These are phyloP conservation scores for Anguilla rostrata DNA, from an alignment of 2,113 vertebrate genomes.

Conservation along the genomic window DNA sequence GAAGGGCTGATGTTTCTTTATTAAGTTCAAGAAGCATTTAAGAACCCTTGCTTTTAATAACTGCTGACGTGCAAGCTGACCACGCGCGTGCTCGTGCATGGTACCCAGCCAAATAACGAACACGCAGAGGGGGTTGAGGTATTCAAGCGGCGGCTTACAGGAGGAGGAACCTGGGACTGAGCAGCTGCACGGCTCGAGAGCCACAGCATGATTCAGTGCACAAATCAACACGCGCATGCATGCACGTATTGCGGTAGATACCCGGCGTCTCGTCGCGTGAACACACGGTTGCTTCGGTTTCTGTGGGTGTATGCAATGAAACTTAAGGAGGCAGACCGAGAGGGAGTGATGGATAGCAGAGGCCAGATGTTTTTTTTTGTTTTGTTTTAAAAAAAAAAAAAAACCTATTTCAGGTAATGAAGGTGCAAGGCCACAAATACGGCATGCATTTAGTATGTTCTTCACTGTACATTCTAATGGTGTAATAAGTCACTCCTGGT, in stretches of 20 bases:
- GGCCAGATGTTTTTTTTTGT: background rate
- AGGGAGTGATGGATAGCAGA: background rate
- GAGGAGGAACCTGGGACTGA: conserved; percentile 26
- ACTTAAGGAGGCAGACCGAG: background rate
- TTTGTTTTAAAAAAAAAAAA: too few species aligned
- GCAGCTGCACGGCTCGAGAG: background rate
- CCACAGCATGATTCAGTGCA: background rate
- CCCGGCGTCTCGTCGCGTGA: background rate
- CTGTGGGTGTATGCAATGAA: background rate
- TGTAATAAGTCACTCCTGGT: too few species aligned
- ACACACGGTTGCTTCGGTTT: background rate
- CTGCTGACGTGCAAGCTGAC: background rate
- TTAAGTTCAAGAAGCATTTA: background rate
- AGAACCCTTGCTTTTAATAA: background rate
- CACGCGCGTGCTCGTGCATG: background rate
- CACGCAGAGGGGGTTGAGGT: background rate
- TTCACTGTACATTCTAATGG: too few species aligned
- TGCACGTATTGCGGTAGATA: background rate
- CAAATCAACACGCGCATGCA: conserved; percentile 39
- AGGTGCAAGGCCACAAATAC: too few species aligned
- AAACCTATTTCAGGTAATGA: too few species aligned
- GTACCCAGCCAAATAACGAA: background rate
- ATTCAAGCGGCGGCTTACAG: background rate
- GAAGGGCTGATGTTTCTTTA: background rate
- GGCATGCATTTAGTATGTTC: too few species aligned